Evolutionary conservation across 35 echinoderm and acorn worm genomes (phyloP).

Genomic region (Amphiura filiformis): DNA sequence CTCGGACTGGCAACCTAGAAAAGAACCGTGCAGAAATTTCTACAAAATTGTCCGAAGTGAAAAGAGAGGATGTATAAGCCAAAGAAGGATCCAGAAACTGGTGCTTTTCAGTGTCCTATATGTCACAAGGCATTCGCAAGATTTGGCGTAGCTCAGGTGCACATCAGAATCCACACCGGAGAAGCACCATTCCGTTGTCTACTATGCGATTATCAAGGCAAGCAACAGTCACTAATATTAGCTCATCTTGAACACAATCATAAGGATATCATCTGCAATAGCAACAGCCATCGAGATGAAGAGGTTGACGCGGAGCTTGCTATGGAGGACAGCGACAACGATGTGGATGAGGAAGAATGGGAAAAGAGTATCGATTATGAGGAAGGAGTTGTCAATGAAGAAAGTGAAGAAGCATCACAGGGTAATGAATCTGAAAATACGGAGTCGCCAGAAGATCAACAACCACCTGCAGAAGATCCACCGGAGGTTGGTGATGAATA

Average conservation of each 20-base stretch:
- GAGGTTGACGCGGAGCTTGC: neutral
- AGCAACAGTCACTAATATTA: neutral
- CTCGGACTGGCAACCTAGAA: neutral
- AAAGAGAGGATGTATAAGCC: neutral
- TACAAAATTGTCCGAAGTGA: constrained; percentile 1
- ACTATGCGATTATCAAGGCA: neutral
- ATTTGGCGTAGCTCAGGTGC: neutral
- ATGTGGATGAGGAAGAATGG: neutral
- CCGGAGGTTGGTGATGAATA: neutral
- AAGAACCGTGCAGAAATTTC: neutral
- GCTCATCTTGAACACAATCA: constrained; percentile 1
- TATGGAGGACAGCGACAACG: neutral
- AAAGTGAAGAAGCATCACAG: neutral
- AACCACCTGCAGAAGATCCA: neutral
- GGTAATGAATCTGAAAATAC: neutral
- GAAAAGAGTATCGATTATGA: neutral
- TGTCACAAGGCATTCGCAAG: neutral
- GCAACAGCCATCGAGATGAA: neutral
- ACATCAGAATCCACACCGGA: neutral
- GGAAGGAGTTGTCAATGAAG: neutral
- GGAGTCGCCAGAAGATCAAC: neutral
- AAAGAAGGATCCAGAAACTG: neutral
- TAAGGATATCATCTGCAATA: neutral
- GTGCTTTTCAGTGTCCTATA: neutral
- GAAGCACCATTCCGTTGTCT: neutral